These are phyloP conservation scores for Strigamia crassipes DNA, from an alignment of 2,888 invertebrate genomes.

Conservation along the genomic window DNA sequence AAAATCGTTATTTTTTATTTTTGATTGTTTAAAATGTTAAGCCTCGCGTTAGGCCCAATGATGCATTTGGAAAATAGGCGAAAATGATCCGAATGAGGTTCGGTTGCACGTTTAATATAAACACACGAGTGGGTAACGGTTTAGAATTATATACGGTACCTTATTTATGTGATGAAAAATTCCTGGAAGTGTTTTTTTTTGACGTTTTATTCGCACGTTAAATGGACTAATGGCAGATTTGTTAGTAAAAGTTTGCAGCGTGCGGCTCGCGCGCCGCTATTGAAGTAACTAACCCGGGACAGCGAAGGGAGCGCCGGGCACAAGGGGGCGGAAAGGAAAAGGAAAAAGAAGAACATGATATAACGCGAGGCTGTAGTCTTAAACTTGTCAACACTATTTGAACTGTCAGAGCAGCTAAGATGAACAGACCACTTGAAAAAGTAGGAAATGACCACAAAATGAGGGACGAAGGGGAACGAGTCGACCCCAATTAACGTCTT, in stretches of 20 bases:
- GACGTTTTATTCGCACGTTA: background rate
- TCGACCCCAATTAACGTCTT: constrained; percentile 25
- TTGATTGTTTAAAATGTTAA: background rate
- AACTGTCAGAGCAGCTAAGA: background rate
- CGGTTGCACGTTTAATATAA: background rate
- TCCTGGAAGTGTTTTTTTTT: background rate
- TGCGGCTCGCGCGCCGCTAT: background rate
- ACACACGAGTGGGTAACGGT: background rate
- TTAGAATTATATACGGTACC: background rate
- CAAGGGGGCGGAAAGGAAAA: constrained; percentile 29
- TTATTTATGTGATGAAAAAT: background rate
- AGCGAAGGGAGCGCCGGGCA: background rate
- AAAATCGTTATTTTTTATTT: background rate
- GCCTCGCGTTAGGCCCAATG: background rate
- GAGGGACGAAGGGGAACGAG: constrained; percentile 3
- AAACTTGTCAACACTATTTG: constrained; percentile 35
- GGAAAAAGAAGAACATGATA: constrained; percentile 11
- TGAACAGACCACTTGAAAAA: constrained; percentile 28
- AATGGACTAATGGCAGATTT: background rate
- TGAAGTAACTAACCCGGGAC: constrained; percentile 7
- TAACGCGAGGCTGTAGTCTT: constrained; percentile 17
- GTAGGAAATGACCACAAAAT: constrained; percentile 13
- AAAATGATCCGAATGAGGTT: background rate
- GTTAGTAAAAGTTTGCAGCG: background rate
- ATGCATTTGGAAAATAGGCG: background rate